Conservation (phyloP, 2,797 vertebrate genomes). For the Cottoperca gobio region DNA sequence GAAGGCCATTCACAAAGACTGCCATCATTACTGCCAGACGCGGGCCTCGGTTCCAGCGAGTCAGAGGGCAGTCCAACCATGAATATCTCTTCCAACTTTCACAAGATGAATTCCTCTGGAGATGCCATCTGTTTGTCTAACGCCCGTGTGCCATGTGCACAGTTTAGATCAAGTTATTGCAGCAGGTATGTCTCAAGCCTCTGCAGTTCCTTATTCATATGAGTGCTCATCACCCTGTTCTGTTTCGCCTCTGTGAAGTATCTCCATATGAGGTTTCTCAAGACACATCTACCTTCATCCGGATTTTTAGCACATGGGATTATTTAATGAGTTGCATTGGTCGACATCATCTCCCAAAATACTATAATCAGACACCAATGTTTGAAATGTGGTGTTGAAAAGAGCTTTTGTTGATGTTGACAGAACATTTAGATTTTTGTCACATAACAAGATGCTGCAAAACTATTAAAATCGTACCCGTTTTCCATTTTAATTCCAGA, state of each 20-base stretch:
- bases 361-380: background rate
- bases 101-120: constrained; percentile 71
- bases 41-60: constrained; percentile 63
- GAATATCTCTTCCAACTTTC: constrained; percentile 74
- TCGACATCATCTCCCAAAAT: background rate
- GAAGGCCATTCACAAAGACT: constrained; percentile 61
- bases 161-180: constrained; percentile 63
- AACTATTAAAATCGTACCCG: background rate
- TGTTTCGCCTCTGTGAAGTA: constrained; percentile 19
- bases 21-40: constrained; percentile 64
- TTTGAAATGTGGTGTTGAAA: constrained; percentile 2
- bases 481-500: constrained; percentile 1
- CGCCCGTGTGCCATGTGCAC: constrained; percentile 49
- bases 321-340: constrained; percentile 23
- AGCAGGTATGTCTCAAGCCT: constrained; percentile 51
- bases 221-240: constrained; percentile 11
- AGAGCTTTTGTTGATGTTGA: background rate
- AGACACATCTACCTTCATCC: constrained; percentile 6
- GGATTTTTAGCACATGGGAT: constrained; percentile 21
- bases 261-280: background rate
- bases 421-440: background rate
- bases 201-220: constrained; percentile 34
- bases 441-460: background rate
- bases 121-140: constrained; percentile 81
- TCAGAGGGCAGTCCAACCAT: constrained; percentile 73